Percentiles rank a stretch among this genome's conserved stretches.
Conservation (phyloP, 2,888 invertebrate genomes). For the Drosophila putrida region DNA sequence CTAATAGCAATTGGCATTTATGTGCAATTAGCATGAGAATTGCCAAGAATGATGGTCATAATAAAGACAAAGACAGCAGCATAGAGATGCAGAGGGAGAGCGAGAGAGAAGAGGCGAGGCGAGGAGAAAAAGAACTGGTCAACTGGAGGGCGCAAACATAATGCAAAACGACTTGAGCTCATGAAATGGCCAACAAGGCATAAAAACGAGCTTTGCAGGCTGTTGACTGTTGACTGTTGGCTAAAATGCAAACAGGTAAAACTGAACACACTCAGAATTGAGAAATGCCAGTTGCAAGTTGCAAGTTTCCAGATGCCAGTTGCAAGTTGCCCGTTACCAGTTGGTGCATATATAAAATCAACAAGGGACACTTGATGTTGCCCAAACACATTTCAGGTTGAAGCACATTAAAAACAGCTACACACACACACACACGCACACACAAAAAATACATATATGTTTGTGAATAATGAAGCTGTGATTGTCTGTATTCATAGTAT, state of each 20-base stretch:
- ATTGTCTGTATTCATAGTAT: constrained; percentile 13
- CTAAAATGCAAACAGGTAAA: constrained; percentile 61
- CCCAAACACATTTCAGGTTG: constrained; percentile 50
- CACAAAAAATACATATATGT: background rate
- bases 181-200: constrained; percentile 45
- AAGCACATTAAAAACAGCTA: constrained; percentile 36
- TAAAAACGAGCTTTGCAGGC: constrained; percentile 30
- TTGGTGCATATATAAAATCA: constrained; percentile 23
- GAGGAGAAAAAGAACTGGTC: constrained; percentile 42
- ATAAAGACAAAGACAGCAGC: constrained; percentile 29
- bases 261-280: constrained; percentile 14
- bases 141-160: constrained; percentile 40
- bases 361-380: constrained; percentile 48
- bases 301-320: constrained; percentile 28
- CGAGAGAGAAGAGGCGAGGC: constrained; percentile 1
- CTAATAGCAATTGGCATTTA: constrained; percentile 54
- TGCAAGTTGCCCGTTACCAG: constrained; percentile 23
- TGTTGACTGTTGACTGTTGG: constrained; percentile 12
- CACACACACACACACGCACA: constrained; percentile 16
- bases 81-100: constrained; percentile 9
- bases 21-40: constrained; percentile 56
- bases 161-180: constrained; percentile 59
- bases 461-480: constrained; percentile 6
- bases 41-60: constrained; percentile 33
- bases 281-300: constrained; percentile 26